Conservation (phyloP, 2,888 invertebrate genomes). For the Endotricha flammealis region DNA sequence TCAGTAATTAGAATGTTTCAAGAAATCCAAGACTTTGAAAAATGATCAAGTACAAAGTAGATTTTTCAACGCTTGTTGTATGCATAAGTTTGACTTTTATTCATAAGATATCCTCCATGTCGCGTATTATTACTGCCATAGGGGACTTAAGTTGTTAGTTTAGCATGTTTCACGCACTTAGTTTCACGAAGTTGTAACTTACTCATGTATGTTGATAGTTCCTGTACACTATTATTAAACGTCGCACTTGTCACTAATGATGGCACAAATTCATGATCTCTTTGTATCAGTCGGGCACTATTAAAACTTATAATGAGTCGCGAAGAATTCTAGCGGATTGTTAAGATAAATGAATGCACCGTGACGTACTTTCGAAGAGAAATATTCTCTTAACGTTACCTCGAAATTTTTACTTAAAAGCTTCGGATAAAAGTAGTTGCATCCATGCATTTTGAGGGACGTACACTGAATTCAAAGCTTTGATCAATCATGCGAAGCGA, state of each 20-base stretch:
- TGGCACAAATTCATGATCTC: constrained; percentile 43
- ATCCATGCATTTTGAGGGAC: constrained; percentile 53
- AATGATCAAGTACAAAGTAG: too few relatives aligned
- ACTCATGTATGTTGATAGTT: constrained; percentile 3
- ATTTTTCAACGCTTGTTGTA: not conserved
- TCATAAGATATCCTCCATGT: not conserved
- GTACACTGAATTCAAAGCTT: constrained; percentile 54
- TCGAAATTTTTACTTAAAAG: constrained; percentile 12
- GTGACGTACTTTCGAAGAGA: not conserved
- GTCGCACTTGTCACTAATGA: constrained; percentile 14
- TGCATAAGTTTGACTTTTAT: too few relatives aligned
- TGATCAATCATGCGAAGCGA: constrained; percentile 71
- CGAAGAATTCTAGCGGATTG: constrained; percentile 21
- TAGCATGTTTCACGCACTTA: not conserved
- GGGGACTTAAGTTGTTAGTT: not conserved
- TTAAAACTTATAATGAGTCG: constrained; percentile 71
- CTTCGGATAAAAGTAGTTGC: constrained; percentile 25
- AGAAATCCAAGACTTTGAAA: too few relatives aligned
- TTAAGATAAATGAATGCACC: constrained; percentile 6
- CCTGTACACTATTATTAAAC: constrained; percentile 4
- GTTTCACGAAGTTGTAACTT: not conserved
- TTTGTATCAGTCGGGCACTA: constrained; percentile 49
- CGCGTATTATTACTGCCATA: not conserved
- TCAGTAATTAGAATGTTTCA: too few relatives aligned
- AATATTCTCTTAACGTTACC: constrained; percentile 5